Percentiles rank a stretch among this genome's conserved stretches.
Conservation (phyloP, 2,888 invertebrate genomes). For the Oligia fasciuncula region DNA sequence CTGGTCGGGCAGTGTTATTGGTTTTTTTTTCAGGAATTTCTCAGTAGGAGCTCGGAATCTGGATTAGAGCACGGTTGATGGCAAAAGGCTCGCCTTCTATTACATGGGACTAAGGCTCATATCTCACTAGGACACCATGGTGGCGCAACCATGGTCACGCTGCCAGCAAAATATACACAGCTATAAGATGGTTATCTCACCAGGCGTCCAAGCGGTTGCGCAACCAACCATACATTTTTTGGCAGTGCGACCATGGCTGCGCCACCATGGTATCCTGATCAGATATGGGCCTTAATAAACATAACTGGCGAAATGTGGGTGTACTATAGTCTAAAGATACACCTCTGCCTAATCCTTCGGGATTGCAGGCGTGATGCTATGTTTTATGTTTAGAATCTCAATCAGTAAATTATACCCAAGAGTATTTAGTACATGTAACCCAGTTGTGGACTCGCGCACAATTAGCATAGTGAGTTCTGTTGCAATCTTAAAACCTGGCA, state of each 20-base stretch:
- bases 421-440: slow-evolving; percentile 35
- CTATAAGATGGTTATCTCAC: too few species aligned
- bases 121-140: too few species aligned
- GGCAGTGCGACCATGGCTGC: too few species aligned
- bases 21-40: background rate
- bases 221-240: too few species aligned
- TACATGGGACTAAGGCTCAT: background rate
- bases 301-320: background rate
- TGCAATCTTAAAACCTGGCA: slow-evolving; percentile 52
- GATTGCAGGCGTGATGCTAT: background rate
- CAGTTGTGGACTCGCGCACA: slow-evolving; percentile 19
- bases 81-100: background rate
- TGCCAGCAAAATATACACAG: too few species aligned
- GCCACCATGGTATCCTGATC: too few species aligned
- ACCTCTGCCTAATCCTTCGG: background rate
- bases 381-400: background rate
- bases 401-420: slow-evolving; percentile 28
- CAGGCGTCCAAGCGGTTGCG: too few species aligned
- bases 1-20: background rate
- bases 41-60: background rate
- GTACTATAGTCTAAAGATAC: background rate
- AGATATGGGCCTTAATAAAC: background rate
- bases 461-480: slow-evolving; percentile 48
- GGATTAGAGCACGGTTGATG: background rate
- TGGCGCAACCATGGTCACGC: too few species aligned